Conservation (phyloP, 2,113 vertebrate genomes). For the Lepus americanus region DNA sequence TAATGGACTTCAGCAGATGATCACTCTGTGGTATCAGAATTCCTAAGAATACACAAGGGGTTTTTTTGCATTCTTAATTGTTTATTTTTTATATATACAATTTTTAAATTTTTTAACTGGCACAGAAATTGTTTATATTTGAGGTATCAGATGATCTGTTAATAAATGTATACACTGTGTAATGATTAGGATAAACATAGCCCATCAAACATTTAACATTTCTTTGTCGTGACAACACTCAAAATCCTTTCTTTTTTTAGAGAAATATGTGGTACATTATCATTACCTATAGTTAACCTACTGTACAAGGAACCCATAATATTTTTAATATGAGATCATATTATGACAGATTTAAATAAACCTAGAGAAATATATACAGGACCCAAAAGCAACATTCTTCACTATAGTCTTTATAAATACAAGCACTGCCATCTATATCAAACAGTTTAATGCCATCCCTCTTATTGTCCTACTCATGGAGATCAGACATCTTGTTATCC, state of each 20-base stretch:
- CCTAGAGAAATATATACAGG: not conserved
- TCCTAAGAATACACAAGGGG: not conserved
- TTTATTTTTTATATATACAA: no score
- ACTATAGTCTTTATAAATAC: not conserved
- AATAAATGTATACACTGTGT: not conserved
- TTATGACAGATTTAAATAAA: not conserved
- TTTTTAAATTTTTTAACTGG: no score
- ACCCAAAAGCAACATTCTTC: not conserved
- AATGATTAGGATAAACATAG: no score
- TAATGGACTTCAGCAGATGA: not conserved
- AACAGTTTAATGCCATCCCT: not conserved
- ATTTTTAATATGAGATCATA: not conserved
- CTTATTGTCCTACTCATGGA: not conserved
- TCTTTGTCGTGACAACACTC: no score
- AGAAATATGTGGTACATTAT: no score
- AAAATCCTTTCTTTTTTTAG: no score
- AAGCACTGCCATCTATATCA: not conserved
- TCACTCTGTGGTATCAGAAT: not conserved
- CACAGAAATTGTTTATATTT: no score
- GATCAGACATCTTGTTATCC: not conserved
- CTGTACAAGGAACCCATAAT: no score
- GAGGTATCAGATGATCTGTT: not conserved
- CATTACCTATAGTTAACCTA: no score
- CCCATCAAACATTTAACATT: no score
- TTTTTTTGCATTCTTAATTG: no score